Evolutionary conservation across 2,888 invertebrate species (phyloP).

Genomic region (Stenchaetothrips biformis): DNA sequence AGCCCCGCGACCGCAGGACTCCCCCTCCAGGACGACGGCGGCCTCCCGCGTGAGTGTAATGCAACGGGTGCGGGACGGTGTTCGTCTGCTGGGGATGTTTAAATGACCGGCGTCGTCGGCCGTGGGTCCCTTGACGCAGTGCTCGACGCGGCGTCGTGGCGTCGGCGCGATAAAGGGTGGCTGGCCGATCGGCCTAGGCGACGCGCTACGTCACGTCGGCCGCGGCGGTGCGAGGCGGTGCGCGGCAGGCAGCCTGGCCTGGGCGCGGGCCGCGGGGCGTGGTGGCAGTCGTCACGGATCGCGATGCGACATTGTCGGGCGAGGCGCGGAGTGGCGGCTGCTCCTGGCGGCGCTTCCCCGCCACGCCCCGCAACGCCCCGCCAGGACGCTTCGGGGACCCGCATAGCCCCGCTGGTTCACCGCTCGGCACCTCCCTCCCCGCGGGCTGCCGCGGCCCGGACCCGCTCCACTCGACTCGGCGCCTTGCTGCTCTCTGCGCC

Average conservation of each 20-base stretch:
- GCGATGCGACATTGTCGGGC: constrained; percentile 6
- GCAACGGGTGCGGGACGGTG: not conserved
- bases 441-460: not conserved
- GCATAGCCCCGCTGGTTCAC: not conserved
- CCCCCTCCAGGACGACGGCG: not conserved
- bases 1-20: not conserved
- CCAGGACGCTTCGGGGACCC: not conserved
- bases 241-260: not conserved
- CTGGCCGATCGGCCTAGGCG: not conserved
- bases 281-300: not conserved
- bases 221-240: not conserved
- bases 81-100: not conserved
- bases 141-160: not conserved
- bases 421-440: not conserved
- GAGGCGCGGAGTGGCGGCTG: not conserved
- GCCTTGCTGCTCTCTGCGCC: not conserved
- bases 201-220: not conserved
- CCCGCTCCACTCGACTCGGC: not conserved
- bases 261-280: not conserved
- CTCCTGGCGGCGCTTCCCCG: not conserved
- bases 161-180: not conserved
- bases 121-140: not conserved
- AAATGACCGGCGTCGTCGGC: not conserved
- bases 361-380: not conserved
- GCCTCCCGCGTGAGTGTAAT: not conserved